Base-by-base conservation (phyloP, 2,888 invertebrate genomes). In the Hydraecia micacea region DNA sequence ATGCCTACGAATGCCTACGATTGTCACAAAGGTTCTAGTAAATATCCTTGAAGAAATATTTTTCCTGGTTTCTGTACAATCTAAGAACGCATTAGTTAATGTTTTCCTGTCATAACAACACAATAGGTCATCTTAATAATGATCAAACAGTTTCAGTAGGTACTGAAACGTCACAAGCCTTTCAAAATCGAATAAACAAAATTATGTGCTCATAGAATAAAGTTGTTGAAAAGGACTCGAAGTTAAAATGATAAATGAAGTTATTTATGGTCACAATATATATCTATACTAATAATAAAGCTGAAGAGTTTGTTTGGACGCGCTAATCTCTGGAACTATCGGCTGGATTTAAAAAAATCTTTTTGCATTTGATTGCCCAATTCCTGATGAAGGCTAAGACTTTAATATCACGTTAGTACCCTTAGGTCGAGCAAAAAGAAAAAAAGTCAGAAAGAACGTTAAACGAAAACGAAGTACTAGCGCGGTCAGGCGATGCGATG, bases 101-200 rank as follows among this genome's bases (percentile, higher is more conserved):
- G 77, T 79, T 86, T 86, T 86, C 80, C 83, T 87, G 83, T 75
- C 80, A 65, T 77, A 78, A 76, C 42, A 79, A 82, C 65, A 87
- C 88, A 86, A 87, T 87, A 78, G 75, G 71, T 83, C 72, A 69
- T 87, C 77, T 74, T 63, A 52, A 62, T 75, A 76, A 87, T 77
- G 55, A 69, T 32, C 73, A 73, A 81, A 73, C 39, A 36, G 18
- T 77, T 74, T 70, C n/a, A 74, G 49, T 32, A 32, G 32, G 32
- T 39, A 66, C 49, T 72, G 36, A 69, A 66, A 73, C 62, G 73
- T 69, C 62, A 70, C 28, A 63, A n/a, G 70, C 25, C 58, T 81
- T 79, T 77, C 28, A 87, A 85, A 77, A 79, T 68, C 70, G 25
- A 67, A 85, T 68, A 65, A 75, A 74, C 11, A 36, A 62, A 62